phyloP scores from a whole-genome alignment of 53 echinoderm and acorn worm genomes.

The Echinometra lucunter region DNA sequence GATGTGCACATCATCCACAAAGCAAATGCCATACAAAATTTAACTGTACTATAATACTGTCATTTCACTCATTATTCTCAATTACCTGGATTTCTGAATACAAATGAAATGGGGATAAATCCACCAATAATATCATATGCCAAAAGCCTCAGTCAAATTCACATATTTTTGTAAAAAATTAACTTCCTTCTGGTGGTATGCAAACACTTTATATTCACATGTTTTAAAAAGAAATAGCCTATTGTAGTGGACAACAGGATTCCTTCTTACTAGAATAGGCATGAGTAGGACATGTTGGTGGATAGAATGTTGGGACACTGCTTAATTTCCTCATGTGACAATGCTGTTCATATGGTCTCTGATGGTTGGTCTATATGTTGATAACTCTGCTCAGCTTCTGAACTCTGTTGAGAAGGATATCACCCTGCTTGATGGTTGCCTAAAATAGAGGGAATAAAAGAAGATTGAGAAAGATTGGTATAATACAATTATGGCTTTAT shows the following conservation, averaged over 20 bases:
- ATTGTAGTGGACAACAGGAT: background rate
- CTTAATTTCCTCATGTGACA: constrained; percentile 3
- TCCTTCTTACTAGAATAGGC: background rate
- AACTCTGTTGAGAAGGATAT: constrained; percentile 95
- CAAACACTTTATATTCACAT: no score
- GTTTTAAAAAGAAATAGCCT: background rate
- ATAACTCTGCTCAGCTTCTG: constrained; percentile 98
- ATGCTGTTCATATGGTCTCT: background rate
- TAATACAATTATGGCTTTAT: background rate
- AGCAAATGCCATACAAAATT: no score
- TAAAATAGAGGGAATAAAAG: constrained; percentile 69
- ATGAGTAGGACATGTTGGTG: background rate
- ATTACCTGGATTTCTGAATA: background rate
- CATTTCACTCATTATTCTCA: background rate
- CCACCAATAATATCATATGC: background rate
- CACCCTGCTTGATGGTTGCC: constrained; percentile 99
- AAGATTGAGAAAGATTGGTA: background rate
- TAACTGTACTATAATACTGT: no score
- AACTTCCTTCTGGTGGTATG: no score
- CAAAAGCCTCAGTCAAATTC: no score
- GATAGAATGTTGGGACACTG: background rate
- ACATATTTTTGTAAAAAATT: no score
- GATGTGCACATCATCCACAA: background rate
- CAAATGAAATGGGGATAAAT: background rate
- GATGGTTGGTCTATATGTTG: constrained; percentile 79